Base-by-base conservation (phyloP, 2,113 vertebrate species). In the Tychaedon coryphoeus region DNA sequence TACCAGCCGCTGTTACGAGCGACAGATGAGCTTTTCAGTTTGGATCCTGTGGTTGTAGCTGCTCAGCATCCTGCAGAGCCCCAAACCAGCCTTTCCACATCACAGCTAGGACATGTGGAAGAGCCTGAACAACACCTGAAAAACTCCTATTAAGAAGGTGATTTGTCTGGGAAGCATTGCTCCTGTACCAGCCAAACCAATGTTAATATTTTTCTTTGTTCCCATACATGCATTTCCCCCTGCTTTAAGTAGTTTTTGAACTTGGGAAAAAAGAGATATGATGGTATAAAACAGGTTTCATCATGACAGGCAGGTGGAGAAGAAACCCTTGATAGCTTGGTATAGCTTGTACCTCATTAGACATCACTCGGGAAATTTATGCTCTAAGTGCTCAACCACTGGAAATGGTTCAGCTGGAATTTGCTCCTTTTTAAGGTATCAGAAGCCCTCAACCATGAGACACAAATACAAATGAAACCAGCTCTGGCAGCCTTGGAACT, bases 401-500 rank as follows among this genome's bases (percentile, higher is more conserved):
- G 71, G 93, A 79, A 92, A 85, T n/a, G 54, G 75, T 86, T 82
- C 88, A 83, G 75, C 72, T 83, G 82, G 88, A 86, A 88, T 90
- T 90, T 92, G 67, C 45, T 93, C 64, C 72, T 92, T 93, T 93
- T 74, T 73, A 93, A 92, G 76, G 45, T 34, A 72, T 33, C 82
- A 83, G 88, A 73, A 83, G 83, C 91, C 92, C 93, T 83, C 95
- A 92, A 51, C 86, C 82, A 56, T 56, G 86, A 95, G 94, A 86
- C 83, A 88, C 86, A 92, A 92, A 92, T 42, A 96, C 73, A 96
- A 92, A 88, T 76, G 75, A 83, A 92, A 90, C 54, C 79, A 83
- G 79, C 60, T 76, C 83, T 73, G 82, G 58, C 82, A 92, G 94
- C 88, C 92, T 92, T 73, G 82, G 74, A 94, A 88, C 71, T 66